Evolutionary conservation across 2,113 vertebrate genomes (phyloP).

Genomic region (Colossoma macropomum): DNA sequence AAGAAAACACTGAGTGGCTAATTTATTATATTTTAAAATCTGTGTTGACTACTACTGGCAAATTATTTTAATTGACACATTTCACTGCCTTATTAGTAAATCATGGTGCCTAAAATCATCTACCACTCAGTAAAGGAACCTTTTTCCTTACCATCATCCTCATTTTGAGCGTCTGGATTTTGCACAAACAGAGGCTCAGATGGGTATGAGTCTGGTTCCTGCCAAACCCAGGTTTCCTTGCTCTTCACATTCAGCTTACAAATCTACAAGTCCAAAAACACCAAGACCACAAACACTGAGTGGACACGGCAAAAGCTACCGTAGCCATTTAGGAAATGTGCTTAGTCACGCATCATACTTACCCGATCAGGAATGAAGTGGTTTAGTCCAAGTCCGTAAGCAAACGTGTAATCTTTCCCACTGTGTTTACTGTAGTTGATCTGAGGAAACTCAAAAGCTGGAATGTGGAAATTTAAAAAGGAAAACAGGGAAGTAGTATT

Average conservation of each 20-base stretch:
- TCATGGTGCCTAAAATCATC: not conserved
- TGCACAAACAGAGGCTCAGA: conserved; percentile 87
- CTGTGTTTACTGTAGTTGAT: conserved; percentile 84
- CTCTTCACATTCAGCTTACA: conserved; percentile 88
- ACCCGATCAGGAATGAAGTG: conserved; percentile 90
- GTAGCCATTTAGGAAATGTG: not conserved
- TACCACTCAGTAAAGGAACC: not conserved
- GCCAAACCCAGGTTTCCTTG: conserved; percentile 88
- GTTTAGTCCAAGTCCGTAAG: conserved; percentile 86
- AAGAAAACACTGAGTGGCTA: not conserved
- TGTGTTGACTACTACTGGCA: no score
- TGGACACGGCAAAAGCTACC: not conserved
- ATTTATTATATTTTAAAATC: no score
- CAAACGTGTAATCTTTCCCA: conserved; percentile 82
- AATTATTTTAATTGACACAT: no score
- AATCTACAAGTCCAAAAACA: conserved; percentile 71
- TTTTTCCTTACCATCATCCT: conserved; percentile 84
- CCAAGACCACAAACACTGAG: not conserved
- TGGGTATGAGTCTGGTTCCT: conserved; percentile 83
- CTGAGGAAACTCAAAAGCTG: conserved; percentile 90
- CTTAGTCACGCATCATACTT: conserved; percentile 46
- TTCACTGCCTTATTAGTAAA: not conserved
- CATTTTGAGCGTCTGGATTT: conserved; percentile 81
- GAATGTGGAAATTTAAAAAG: not conserved
- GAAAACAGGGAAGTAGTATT: not conserved